Base-by-base conservation (phyloP, 1,140 invertebrate genomes). In the Atta colombica region DNA sequence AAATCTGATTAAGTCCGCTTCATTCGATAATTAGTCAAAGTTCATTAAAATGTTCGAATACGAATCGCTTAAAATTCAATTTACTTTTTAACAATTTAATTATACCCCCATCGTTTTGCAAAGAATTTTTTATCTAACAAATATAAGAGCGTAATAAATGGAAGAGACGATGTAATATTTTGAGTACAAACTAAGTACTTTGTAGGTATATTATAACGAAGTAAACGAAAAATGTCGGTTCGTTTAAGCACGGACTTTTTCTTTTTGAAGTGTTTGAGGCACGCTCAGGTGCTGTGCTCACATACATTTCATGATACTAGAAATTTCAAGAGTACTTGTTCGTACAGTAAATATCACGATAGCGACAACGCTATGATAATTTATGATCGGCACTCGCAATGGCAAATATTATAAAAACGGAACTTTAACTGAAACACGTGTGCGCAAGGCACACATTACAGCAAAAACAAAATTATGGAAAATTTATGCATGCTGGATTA, bases 221-320 rank as follows among this genome's bases (percentile, higher is more conserved):
- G 14, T 68, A 63, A 28, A 84, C 80, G 69, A 84, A 84, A 84
- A 84, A 84, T 51, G 45, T 63, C 55, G 25, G 49, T 21, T 28
- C 53, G 68, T 18, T 74, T 51, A 72, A 72, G 66, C 31, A 61
- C 12, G 3, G 18, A 58, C 25, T 35, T 61, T 75, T 61, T 2
- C 80, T 74, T 58, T 84, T 84, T 84, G 69, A 84, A 71, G 58
- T 28, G 53, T 84, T 84, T 84, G 69, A 84, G 69, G 3, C 28
- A 28, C 45, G n/a, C 45, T 84, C 80, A 74, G 25, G 80, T 58
- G 55, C 18, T 58, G 28, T 21, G 45, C 14, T 75, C 68, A 39
- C 55, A 49, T 63, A 84, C 60, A 75, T 84, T 75, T 72, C 18
- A 75, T 63, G 55, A 28, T 74, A 51, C 69, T 75, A 61, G 69